A percentile compares a stretch with the other conserved stretches of the same genome.
Evolutionary conservation across 2,113 vertebrate species (phyloP).

Genomic region (Ploceus nigricollis): DNA sequence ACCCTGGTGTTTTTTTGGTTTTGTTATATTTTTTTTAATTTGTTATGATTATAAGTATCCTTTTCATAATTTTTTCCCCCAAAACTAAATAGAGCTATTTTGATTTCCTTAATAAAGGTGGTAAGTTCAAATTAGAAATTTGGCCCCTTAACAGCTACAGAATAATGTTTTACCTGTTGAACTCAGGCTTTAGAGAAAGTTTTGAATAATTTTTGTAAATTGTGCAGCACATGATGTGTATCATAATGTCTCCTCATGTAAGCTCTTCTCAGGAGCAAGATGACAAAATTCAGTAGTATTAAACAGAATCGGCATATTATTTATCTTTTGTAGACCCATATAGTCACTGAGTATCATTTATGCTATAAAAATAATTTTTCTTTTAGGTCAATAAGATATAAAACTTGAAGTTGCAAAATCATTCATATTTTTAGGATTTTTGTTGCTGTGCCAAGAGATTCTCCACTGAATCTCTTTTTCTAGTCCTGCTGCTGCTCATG

Average conservation of each 20-base stretch:
- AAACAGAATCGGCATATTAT: neutral
- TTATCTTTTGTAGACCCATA: neutral
- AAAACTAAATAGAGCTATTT: neutral
- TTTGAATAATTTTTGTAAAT: neutral
- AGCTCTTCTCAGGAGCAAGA: neutral
- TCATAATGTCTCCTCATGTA: neutral
- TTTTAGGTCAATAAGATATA: neutral
- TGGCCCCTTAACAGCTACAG: neutral
- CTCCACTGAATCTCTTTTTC: neutral
- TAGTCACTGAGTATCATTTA: neutral
- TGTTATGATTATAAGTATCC: neutral
- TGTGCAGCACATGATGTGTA: neutral
- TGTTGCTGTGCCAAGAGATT: neutral
- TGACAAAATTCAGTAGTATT: neutral
- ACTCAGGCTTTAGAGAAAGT: neutral
- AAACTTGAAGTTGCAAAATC: neutral
- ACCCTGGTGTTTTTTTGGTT: rapidly evolving
- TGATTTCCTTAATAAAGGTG: neutral
- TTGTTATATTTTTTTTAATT: neutral
- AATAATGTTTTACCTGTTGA: neutral
- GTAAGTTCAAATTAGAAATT: neutral
- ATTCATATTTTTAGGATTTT: neutral
- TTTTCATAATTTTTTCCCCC: neutral
- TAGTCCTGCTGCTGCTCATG: neutral
- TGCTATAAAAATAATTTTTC: neutral